Percentiles rank a stretch among this genome's conserved stretches.
These are phyloP conservation scores for Scaptomyza graminum DNA, from an alignment of 1,140 invertebrate genomes.

Conservation along the genomic window DNA sequence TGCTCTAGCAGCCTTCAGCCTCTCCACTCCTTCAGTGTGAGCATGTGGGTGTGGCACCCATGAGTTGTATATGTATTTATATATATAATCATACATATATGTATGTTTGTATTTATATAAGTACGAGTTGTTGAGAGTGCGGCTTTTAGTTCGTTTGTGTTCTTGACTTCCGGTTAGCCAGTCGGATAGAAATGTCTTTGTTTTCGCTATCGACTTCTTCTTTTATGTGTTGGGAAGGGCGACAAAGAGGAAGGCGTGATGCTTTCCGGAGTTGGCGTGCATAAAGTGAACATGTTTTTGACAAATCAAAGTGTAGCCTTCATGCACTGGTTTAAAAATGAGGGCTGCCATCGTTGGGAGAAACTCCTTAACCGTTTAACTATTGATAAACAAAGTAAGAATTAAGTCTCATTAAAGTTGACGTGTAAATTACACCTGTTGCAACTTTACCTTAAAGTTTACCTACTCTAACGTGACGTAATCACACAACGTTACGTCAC, in stretches of 20 bases:
- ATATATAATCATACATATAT: no score
- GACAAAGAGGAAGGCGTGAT: conserved; percentile 18
- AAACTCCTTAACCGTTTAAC: neutral
- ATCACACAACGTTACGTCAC: conserved; percentile 4
- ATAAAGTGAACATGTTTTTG: conserved; percentile 50
- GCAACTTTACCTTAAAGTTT: neutral
- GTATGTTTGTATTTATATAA: conserved; percentile 10
- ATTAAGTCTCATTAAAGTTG: neutral
- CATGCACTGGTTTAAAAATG: conserved; percentile 3
- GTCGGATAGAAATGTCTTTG: conserved; percentile 69
- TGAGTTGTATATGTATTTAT: conserved; percentile 16
- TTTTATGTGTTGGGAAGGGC: conserved; percentile 28
- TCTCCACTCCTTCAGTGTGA: conserved; percentile 34
- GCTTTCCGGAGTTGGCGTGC: conserved; percentile 1
- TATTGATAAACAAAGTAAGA: neutral
- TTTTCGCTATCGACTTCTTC: conserved; percentile 59
- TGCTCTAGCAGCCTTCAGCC: neutral
- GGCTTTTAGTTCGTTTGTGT: conserved; percentile 81
- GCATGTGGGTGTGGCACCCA: conserved; percentile 57
- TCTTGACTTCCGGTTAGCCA: conserved; percentile 77
- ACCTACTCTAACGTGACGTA: conserved; percentile 9
- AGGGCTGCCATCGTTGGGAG: neutral
- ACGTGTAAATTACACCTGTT: conserved; percentile 3
- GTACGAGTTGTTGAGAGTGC: conserved; percentile 62
- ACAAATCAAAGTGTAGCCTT: conserved; percentile 56